Percentiles rank a stretch among this genome's conserved stretches.
Evolutionary conservation across 64 coral and sea anemone genomes (phyloP).

Genomic region (Montipora capricornis): DNA sequence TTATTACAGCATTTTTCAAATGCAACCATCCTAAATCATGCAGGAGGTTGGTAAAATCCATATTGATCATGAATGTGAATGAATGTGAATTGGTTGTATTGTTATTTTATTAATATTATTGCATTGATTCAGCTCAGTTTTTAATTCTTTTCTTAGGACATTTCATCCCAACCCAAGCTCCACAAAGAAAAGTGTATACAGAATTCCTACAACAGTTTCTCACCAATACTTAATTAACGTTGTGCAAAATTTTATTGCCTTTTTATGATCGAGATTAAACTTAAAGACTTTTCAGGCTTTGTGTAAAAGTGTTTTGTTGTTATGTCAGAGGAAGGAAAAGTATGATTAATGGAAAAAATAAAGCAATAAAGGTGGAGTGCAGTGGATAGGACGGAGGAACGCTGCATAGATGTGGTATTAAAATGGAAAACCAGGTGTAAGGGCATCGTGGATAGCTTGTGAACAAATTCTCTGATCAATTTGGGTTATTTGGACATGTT

Average conservation of each 20-base stretch:
- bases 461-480: no score
- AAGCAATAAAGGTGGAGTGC: no score
- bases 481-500: no score
- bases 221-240: constrained; percentile 5
- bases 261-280: background rate
- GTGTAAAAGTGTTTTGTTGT: no score
- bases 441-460: no score
- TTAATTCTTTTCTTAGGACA: constrained; percentile 62
- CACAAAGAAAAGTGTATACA: constrained; percentile 80
- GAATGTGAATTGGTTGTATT: background rate
- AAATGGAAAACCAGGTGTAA: no score
- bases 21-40: constrained; percentile 75
- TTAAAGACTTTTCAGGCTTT: no score
- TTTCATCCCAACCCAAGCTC: constrained; percentile 87
- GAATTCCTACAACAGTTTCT: constrained; percentile 89
- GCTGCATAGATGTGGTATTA: no score
- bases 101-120: background rate
- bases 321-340: no score
- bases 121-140: background rate
- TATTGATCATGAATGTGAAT: no score
- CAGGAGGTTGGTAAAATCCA: constrained; percentile 73
- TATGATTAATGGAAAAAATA: no score
- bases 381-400: no score
- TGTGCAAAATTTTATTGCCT: background rate
- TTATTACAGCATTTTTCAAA: constrained; percentile 82